These are phyloP conservation scores for Campylomormyrus numenius DNA, from an alignment of 2,113 vertebrate genomes.

Conservation along the genomic window DNA sequence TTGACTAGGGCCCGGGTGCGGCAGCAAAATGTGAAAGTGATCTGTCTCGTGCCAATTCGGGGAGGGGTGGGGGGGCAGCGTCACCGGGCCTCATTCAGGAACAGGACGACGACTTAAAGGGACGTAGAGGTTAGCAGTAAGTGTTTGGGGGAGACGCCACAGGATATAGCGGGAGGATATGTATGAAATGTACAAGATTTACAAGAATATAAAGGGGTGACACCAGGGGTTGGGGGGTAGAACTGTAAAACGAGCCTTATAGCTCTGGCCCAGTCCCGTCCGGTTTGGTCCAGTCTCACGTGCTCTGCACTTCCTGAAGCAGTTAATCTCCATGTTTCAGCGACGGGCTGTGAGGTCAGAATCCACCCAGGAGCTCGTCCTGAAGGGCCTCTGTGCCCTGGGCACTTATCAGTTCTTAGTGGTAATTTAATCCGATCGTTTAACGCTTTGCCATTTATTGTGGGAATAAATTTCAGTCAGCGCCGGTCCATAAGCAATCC, in stretches of 20 bases:
- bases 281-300: background rate
- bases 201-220: background rate
- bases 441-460: background rate
- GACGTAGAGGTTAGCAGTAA: conserved; percentile 20
- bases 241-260: background rate
- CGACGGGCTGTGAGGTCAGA: background rate
- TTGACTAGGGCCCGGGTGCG: conserved; percentile 15
- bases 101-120: conserved; percentile 45
- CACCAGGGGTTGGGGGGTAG: background rate
- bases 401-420: background rate
- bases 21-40: conserved; percentile 20
- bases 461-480: background rate
- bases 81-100: conserved; percentile 26
- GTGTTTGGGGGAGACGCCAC: background rate
- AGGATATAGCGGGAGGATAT: background rate
- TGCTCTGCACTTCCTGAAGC: background rate
- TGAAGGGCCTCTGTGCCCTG: background rate
- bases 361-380: background rate
- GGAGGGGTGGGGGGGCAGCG: background rate
- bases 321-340: background rate
- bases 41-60: conserved; percentile 27
- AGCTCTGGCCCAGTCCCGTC: background rate
- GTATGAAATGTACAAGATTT: background rate
- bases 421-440: background rate
- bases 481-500: background rate